Base-by-base conservation (phyloP, 2,888 invertebrate species). In the Frankliniella intonsa region DNA sequence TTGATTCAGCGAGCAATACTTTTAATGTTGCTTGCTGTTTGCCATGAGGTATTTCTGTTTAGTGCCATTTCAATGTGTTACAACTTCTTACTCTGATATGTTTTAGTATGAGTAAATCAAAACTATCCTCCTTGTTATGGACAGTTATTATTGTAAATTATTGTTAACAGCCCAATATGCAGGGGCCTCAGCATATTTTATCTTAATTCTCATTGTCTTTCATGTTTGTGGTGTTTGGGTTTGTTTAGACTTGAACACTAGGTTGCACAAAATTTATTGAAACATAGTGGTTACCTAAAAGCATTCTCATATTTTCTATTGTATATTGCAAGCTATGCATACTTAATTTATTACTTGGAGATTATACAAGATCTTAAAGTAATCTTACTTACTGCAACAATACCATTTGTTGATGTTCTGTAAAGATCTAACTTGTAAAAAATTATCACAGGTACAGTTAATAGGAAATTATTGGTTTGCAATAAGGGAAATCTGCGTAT, bases 251-350 rank as follows among this genome's bases (percentile, higher is more conserved):
- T 5, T 81, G 55, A 81, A 81, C 25, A 25, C 69, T 76, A 76
- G 69, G 25, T 22, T 76, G 69, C 69, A 76, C 69, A 81, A 62
- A 62, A 81, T 62, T 80, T 80, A 80, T 51, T n/a, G 22, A 80
- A 80, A n/a, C 50, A n/a, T 80, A 80, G 51, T 80, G 80, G 51
- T 50, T 80, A 80, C 80, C 80, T 80, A 11, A 38, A 80, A 80
- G 50, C 38, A 80, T 50, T 50, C 51, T 80, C 22, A 50, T 80
- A 80, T 51, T 50, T 80, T 50, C 80, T 80, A 80, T 80, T 80
- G 50, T 80, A 50, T n/a, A 3, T 80, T 80, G n/a, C n/a, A 38
- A 81, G 51, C 62, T 51, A 19, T 51, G 51, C 22, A 62, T 51
- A 51, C 51, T 50, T 49, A 38, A 50, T 81, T 81, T 81, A 51